phyloP scores from a whole-genome alignment of 2,797 vertebrate species.

The Anguilla anguilla region DNA sequence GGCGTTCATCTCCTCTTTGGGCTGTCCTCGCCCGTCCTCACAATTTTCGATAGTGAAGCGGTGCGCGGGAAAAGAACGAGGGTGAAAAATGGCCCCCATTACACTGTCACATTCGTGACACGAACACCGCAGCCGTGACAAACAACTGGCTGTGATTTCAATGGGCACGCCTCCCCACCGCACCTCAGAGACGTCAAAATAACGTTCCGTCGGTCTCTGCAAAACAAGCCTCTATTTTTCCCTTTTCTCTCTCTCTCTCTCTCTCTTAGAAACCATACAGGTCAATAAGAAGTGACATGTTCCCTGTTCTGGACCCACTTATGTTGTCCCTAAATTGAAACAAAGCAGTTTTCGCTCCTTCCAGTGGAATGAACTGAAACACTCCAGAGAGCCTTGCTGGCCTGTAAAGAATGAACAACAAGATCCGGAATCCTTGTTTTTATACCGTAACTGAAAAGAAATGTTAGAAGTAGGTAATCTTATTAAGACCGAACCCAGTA shows the following conservation, averaged over 20 bases:
- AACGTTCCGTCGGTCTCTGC: not conserved
- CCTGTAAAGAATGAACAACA: not conserved
- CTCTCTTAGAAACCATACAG: not conserved
- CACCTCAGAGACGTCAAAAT: not conserved
- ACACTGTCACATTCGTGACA: not conserved
- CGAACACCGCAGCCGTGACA: not conserved
- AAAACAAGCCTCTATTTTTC: not conserved
- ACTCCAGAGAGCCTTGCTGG: not conserved
- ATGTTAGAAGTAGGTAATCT: not conserved
- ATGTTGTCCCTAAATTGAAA: constrained; percentile 9
- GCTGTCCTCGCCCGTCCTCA: not conserved
- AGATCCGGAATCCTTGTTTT: not conserved
- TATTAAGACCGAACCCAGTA: not conserved
- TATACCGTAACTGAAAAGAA: not conserved
- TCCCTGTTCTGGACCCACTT: not conserved
- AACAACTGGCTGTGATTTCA: not conserved
- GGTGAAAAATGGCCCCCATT: not conserved
- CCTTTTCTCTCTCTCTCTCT: too few relatives aligned
- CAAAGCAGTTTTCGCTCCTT: not conserved
- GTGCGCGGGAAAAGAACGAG: not conserved
- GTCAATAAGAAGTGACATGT: not conserved
- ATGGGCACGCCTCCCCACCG: not conserved
- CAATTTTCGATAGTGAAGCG: not conserved
- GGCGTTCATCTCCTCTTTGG: not conserved
- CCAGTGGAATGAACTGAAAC: not conserved